These are phyloP conservation scores for Dicrostonyx torquatus DNA, from an alignment of 2,797 vertebrate species.

Conservation along the genomic window DNA sequence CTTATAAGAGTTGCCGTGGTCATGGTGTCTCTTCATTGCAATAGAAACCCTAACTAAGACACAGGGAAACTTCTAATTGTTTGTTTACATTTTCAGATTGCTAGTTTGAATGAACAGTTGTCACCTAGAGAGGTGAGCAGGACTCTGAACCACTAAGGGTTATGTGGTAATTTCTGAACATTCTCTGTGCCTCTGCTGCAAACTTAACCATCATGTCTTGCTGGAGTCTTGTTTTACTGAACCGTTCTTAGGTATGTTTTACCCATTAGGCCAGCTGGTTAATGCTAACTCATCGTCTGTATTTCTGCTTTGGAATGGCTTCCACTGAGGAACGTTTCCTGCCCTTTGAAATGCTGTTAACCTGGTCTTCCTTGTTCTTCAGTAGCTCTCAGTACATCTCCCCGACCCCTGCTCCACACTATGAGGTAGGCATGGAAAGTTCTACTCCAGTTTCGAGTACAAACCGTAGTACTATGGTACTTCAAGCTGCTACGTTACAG, in stretches of 20 bases:
- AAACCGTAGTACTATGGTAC: too few relatives aligned
- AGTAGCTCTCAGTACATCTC: neutral
- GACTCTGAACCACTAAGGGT: neutral
- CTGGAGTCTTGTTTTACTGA: neutral
- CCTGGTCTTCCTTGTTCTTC: neutral
- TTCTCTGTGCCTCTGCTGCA: neutral
- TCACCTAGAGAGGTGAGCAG: neutral
- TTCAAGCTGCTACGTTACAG: neutral
- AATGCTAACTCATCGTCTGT: neutral
- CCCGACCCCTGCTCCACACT: neutral
- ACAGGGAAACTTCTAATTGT: neutral
- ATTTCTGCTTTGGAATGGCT: neutral
- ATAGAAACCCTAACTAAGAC: neutral
- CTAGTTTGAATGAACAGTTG: slow-evolving; percentile 30
- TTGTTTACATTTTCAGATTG: slow-evolving; percentile 42
- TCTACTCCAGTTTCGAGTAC: neutral
- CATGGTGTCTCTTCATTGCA: neutral
- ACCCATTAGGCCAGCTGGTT: neutral
- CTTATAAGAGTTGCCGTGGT: neutral
- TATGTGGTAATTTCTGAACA: neutral
- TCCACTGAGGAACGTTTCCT: neutral
- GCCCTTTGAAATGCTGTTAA: neutral
- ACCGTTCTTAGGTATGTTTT: slow-evolving; percentile 17
- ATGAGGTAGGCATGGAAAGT: neutral
- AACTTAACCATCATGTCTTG: neutral